Evolutionary conservation across 2,113 vertebrate species (phyloP).

Genomic region (Micronycteris hirsuta): DNA sequence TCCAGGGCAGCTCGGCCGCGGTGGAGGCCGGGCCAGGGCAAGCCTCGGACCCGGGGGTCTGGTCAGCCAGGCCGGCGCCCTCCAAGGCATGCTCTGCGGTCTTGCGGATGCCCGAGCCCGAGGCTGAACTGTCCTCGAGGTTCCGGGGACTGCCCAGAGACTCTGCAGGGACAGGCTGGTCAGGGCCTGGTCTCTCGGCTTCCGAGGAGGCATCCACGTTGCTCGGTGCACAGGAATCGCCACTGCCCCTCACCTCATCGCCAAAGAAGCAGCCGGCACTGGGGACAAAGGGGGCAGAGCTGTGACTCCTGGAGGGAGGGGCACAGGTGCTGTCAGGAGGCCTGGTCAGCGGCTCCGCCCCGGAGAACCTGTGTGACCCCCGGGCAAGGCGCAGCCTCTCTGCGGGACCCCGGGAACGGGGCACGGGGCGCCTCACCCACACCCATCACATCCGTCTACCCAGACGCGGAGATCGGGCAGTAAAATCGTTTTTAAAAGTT

Average conservation of each 20-base stretch:
- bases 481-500: accelerated
- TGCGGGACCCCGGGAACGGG: accelerated
- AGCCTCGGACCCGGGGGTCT: background rate
- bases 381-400: no score
- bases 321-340: accelerated
- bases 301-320: background rate
- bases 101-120: background rate
- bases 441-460: accelerated
- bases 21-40: slow-evolving; percentile 54
- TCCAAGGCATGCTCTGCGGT: background rate
- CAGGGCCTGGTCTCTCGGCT: slow-evolving; percentile 68
- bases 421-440: background rate
- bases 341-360: background rate
- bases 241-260: slow-evolving; percentile 88
- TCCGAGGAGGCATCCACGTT: slow-evolving; percentile 84
- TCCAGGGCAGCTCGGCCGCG: slow-evolving; percentile 87
- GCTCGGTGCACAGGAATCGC: slow-evolving; percentile 78
- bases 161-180: background rate
- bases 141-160: background rate
- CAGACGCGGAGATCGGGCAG: no score
- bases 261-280: slow-evolving; percentile 97
- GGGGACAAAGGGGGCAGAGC: slow-evolving; percentile 32
- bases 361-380: background rate
- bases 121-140: background rate
- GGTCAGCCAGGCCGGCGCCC: accelerated